Conservation (phyloP, 1,140 invertebrate species). For the Procambarus virginalis region DNA sequence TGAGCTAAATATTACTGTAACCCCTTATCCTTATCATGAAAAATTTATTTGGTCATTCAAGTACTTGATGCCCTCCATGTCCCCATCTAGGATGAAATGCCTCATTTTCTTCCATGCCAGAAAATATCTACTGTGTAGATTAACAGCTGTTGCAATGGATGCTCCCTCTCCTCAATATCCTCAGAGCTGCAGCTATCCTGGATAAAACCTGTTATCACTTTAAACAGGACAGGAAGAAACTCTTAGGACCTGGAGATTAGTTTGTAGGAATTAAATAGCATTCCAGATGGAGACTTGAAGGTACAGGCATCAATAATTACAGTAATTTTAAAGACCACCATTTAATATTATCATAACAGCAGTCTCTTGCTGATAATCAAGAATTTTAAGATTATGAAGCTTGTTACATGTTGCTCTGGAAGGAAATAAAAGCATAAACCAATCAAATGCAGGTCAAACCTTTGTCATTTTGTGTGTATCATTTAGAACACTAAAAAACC, state of each 20-base stretch:
- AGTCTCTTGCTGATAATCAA: background rate
- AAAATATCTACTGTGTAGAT: constrained; percentile 1
- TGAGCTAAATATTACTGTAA: background rate
- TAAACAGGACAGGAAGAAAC: background rate
- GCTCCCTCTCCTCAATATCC: background rate
- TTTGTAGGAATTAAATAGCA: background rate
- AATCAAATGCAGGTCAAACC: background rate
- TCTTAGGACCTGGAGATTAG: background rate
- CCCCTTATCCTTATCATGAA: background rate
- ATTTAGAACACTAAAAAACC: background rate
- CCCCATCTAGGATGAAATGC: background rate
- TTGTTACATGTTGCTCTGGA: background rate
- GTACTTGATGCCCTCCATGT: background rate
- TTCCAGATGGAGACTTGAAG: background rate
- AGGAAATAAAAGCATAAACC: background rate
- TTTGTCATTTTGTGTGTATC: background rate
- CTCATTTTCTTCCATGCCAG: background rate
- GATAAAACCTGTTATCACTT: background rate
- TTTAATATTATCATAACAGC: background rate
- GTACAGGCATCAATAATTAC: background rate
- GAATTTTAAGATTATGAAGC: background rate
- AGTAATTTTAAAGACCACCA: background rate
- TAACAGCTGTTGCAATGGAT: background rate
- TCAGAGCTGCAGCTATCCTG: background rate
- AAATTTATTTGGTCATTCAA: background rate